Evolutionary conservation across 2,888 invertebrate genomes (phyloP).

Genomic region (Thereva unica): DNA sequence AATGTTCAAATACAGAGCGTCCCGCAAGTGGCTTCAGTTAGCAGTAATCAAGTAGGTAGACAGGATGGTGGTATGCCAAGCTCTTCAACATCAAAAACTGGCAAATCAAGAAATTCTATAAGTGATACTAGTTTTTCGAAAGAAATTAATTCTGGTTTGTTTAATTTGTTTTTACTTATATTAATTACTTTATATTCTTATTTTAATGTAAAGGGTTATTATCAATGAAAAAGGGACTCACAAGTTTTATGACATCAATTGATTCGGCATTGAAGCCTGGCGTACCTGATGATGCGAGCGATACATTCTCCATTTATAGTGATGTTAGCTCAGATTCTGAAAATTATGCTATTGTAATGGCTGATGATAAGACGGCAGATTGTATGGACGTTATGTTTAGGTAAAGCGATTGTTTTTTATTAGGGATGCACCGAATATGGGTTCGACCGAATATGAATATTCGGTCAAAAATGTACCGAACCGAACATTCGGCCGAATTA

Average conservation of each 20-base stretch:
- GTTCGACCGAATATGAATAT: too few relatives aligned
- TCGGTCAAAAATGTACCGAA: too few relatives aligned
- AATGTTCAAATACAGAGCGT: conserved; percentile 57
- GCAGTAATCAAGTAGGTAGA: conserved; percentile 51
- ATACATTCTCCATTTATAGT: conserved; percentile 75
- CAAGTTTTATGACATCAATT: conserved; percentile 79
- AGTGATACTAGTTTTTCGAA: conserved; percentile 56
- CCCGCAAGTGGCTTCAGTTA: conserved; percentile 52
- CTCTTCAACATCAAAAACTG: conserved; percentile 1
- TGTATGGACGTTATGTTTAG: conserved; percentile 73
- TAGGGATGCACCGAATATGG: too few relatives aligned
- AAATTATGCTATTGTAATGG: conserved; percentile 76
- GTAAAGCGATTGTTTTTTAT: conserved; percentile 47
- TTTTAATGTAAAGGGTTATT: conserved; percentile 63
- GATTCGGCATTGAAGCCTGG: conserved; percentile 77
- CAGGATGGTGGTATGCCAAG: conserved; percentile 52
- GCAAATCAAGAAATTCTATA: conserved; percentile 47
- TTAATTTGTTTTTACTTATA: background rate
- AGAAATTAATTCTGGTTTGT: conserved; percentile 61
- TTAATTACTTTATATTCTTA: background rate
- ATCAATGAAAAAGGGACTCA: conserved; percentile 82
- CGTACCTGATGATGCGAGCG: conserved; percentile 74
- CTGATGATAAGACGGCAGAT: conserved; percentile 67
- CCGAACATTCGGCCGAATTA: too few relatives aligned
- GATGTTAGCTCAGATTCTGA: conserved; percentile 89